Base-by-base conservation (phyloP, 1,140 invertebrate genomes). In the Ditylenchus dipsaci region DNA sequence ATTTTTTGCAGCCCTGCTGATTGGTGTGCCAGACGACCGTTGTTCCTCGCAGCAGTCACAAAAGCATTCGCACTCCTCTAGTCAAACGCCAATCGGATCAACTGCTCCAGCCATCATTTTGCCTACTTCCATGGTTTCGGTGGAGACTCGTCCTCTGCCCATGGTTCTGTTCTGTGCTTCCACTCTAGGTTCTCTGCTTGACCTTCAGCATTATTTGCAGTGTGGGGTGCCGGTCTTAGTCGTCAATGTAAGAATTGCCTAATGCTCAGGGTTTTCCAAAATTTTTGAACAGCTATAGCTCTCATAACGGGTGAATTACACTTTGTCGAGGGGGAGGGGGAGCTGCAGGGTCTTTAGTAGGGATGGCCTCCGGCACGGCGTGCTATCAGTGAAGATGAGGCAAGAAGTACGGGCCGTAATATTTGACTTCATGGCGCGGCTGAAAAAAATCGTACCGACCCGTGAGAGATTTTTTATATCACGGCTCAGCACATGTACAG, bases 181-280 rank as follows among this genome's bases (percentile, higher is more conserved):
- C 43, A 63, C 21, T 26, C 61, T 74, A 29, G 26, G 27, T 45
- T 79, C 76, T 9, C 45, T 79, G 26, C 53, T 65, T 19, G 78
- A 79, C 63, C 42, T 79, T 13, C 30, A 65, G 23, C 60, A 69
- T 29, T 81, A 74, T 45, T 43, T 73, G 15, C 71, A 81, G 58
- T 79, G 75, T 63, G 76, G 76, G 26, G 71, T 81, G 45, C 79
- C 78, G 0, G 74, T 68, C 21, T 42, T 79, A 13, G 68, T 81
- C 53, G 65, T 79, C 8, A 71, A 79, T 58, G 76, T 75, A 64
- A 11, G 11, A 38, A 38, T 11, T 38, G 33, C 33, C 33, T n/a
- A n/a, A n/a, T n/a, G n/a, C n/a, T n/a, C n/a, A n/a, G n/a, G n/a
- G n/a, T n/a, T n/a, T n/a, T n/a, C n/a, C n/a, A n/a, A n/a, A n/a